A percentile compares a stretch with the other conserved stretches of the same genome.
phyloP scores from a whole-genome alignment of 2,888 invertebrate genomes.

The Priocnemis perturbator region DNA sequence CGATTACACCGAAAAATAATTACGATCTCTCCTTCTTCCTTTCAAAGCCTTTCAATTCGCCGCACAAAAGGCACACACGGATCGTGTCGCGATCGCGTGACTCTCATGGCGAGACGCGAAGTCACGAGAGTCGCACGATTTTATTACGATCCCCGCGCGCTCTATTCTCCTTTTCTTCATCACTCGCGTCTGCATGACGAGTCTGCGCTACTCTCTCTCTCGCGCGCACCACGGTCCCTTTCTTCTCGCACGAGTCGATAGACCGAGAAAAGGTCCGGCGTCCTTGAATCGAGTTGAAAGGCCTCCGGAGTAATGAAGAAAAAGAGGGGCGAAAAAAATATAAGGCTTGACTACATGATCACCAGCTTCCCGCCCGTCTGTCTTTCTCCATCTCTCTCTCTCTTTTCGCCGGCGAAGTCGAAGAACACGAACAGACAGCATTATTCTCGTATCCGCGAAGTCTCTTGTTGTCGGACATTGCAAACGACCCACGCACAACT shows the following conservation, averaged over 20 bases:
- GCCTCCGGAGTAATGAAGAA: constrained; percentile 1
- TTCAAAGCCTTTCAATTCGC: too few relatives aligned
- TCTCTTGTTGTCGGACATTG: too few relatives aligned
- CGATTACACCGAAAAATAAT: too few relatives aligned
- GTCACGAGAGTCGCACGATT: constrained; percentile 5
- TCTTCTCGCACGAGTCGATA: constrained; percentile 5
- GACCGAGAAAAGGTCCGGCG: constrained; percentile 13
- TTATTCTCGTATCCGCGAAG: too few relatives aligned
- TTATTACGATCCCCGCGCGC: background rate
- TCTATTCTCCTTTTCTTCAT: background rate
- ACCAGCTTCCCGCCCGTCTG: too few relatives aligned
- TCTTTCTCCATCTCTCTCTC: too few relatives aligned
- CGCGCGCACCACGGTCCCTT: background rate
- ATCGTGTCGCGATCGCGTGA: background rate
- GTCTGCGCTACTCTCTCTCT: background rate
- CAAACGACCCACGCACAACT: too few relatives aligned
- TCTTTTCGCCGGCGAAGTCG: too few relatives aligned
- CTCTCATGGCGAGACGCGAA: background rate
- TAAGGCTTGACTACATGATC: too few relatives aligned
- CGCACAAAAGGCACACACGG: too few relatives aligned
- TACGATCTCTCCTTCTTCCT: too few relatives aligned
- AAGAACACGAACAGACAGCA: too few relatives aligned
- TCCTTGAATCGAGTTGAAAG: constrained; percentile 13
- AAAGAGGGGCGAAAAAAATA: background rate
- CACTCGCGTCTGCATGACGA: background rate